Evolutionary conservation across 2,888 invertebrate genomes (phyloP).

Genomic region (Acanthopleura granulata): DNA sequence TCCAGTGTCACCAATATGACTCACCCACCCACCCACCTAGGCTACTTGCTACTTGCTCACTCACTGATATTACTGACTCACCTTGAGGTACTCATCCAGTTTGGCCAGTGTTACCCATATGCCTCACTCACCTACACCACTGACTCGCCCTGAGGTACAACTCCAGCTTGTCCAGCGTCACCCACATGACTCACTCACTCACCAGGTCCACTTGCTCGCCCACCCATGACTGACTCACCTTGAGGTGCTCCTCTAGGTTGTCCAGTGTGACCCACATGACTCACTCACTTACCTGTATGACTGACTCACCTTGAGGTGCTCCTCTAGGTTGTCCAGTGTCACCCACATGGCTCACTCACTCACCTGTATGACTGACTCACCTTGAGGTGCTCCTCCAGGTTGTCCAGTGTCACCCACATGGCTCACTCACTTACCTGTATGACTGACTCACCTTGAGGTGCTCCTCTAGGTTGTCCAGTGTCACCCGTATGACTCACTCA

Average conservation of each 20-base stretch:
- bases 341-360: slow-evolving; percentile 73
- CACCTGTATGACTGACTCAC: slow-evolving; percentile 84
- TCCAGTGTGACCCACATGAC: slow-evolving; percentile 90
- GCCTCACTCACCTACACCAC: slow-evolving; percentile 89
- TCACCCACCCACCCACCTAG: slow-evolving; percentile 86
- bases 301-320: slow-evolving; percentile 91
- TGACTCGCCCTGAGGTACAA: slow-evolving; percentile 91
- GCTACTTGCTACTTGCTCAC: no score
- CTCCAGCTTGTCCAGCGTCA: slow-evolving; percentile 93
- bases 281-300: slow-evolving; percentile 90
- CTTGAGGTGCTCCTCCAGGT: slow-evolving; percentile 93
- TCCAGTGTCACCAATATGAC: slow-evolving; percentile 90
- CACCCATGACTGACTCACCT: slow-evolving; percentile 69
- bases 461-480: slow-evolving; percentile 92
- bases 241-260: slow-evolving; percentile 93
- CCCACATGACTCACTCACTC: slow-evolving; percentile 67
- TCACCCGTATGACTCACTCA: slow-evolving; percentile 90
- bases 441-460: slow-evolving; percentile 91
- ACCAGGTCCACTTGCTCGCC: no score
- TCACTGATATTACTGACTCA: no score
- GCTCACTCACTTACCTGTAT: no score
- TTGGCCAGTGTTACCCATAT: slow-evolving; percentile 91
- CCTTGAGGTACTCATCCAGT: slow-evolving; percentile 90
- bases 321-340: slow-evolving; percentile 92
- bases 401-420: slow-evolving; percentile 87